phyloP scores from a whole-genome alignment of 2,797 vertebrate species.

The Sparus aurata region DNA sequence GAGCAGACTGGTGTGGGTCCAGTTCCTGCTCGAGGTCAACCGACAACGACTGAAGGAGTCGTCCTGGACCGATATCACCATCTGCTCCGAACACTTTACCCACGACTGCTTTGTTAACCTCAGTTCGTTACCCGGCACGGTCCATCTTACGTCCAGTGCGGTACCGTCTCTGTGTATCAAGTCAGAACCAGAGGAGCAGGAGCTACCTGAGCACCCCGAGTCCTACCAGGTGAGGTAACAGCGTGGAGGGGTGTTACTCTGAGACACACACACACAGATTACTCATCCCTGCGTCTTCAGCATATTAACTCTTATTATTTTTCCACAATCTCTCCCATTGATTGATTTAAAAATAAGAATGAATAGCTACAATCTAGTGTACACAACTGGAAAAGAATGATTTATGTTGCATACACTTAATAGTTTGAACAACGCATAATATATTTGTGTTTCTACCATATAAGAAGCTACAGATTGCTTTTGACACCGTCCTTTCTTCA shows the following conservation, averaged over 20 bases:
- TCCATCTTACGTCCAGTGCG: constrained; percentile 33
- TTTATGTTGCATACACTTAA: constrained; percentile 86
- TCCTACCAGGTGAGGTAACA: background rate
- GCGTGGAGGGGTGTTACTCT: background rate
- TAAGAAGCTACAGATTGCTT: background rate
- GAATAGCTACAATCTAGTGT: constrained; percentile 73
- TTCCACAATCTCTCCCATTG: constrained; percentile 81
- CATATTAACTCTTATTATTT: background rate
- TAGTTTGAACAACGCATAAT: constrained; percentile 83
- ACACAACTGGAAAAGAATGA: constrained; percentile 81
- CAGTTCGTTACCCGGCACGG: background rate
- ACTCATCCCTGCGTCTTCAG: background rate
- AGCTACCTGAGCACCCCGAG: too few species aligned
- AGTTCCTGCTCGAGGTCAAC: constrained; percentile 63
- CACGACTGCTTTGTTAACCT: constrained; percentile 32
- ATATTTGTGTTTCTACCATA: constrained; percentile 83
- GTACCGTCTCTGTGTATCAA: constrained; percentile 44
- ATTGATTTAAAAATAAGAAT: constrained; percentile 74
- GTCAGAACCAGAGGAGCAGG: constrained; percentile 12
- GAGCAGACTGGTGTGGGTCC: constrained; percentile 65
- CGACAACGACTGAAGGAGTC: constrained; percentile 55
- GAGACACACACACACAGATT: background rate
- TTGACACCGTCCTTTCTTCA: background rate
- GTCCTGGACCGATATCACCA: constrained; percentile 62
- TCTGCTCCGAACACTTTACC: constrained; percentile 57